These are phyloP conservation scores for Cyphomyrus plagiostoma DNA, from an alignment of 2,113 vertebrate genomes.

Conservation along the genomic window DNA sequence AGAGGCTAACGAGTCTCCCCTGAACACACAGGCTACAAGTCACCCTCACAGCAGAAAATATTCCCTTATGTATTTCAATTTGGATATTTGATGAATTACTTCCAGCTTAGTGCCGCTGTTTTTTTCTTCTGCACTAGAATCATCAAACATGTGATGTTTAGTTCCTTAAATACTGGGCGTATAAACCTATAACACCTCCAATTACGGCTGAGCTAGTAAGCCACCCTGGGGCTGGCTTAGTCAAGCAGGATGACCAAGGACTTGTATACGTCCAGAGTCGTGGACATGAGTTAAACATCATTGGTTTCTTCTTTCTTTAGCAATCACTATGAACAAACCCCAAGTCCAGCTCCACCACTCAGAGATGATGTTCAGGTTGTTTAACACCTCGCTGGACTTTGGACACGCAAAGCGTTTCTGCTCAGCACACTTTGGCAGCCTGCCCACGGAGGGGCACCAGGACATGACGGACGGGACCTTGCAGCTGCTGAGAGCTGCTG, in stretches of 20 bases:
- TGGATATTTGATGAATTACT: not conserved
- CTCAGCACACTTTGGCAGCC: slow-evolving; percentile 60
- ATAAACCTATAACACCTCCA: not conserved
- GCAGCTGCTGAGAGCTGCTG: slow-evolving; percentile 44
- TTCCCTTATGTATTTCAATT: not conserved
- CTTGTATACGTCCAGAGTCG: not conserved
- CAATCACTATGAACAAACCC: slow-evolving; percentile 23
- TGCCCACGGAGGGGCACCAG: slow-evolving; percentile 39
- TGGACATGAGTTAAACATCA: not conserved
- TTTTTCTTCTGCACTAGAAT: not conserved
- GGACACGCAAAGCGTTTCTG: slow-evolving; percentile 67
- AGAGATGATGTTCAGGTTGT: slow-evolving; percentile 54
- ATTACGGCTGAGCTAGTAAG: not conserved
- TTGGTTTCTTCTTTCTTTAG: not conserved
- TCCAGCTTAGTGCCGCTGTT: not conserved
- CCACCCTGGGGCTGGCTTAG: not conserved
- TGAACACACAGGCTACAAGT: not conserved
- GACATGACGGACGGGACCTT: slow-evolving; percentile 29
- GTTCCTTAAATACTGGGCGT: not conserved
- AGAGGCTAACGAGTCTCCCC: not conserved
- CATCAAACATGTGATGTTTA: not conserved
- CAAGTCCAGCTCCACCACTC: slow-evolving; percentile 47
- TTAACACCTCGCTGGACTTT: slow-evolving; percentile 61
- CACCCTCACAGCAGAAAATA: not conserved
- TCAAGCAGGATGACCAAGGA: not conserved